A percentile compares a stretch with the other conserved stretches of the same genome.
Conservation (phyloP, 2,113 vertebrate genomes). For the Henicopernis longicauda region DNA sequence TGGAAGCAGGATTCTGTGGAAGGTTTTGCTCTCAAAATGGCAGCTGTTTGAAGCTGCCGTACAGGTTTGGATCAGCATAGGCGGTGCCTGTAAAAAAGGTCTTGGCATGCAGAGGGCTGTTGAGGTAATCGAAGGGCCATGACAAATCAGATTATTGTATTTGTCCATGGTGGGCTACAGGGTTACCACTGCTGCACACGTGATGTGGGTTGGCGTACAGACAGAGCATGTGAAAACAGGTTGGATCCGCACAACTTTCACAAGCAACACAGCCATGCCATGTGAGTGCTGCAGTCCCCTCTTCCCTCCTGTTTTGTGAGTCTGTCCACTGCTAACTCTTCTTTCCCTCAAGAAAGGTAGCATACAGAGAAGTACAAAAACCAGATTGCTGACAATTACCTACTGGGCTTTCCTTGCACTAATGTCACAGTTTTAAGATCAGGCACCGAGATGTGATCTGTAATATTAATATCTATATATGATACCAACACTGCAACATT, state of each 20-base stretch:
- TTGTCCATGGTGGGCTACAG: not conserved
- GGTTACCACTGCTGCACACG: rapidly evolving
- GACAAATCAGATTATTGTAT: not conserved
- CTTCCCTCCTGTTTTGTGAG: not conserved
- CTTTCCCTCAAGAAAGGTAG: not conserved
- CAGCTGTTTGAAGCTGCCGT: not conserved
- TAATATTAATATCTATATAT: not conserved
- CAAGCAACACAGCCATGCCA: not conserved
- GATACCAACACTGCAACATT: not conserved
- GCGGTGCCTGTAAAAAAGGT: not conserved
- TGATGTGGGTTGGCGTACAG: not conserved
- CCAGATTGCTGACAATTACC: not conserved
- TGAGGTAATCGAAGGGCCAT: not conserved
- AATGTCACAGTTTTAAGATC: not conserved
- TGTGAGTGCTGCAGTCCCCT: not conserved
- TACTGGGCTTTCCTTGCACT: not conserved
- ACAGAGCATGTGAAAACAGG: not conserved
- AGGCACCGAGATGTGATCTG: not conserved
- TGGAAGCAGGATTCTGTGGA: not conserved
- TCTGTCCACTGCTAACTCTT: not conserved
- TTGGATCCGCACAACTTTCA: rapidly evolving
- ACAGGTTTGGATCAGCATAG: not conserved
- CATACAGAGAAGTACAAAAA: not conserved
- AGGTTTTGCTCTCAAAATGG: not conserved
- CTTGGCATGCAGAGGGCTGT: not conserved